Base-by-base conservation (phyloP, 2,797 vertebrate species). In the Percopsis omiscomaycus region DNA sequence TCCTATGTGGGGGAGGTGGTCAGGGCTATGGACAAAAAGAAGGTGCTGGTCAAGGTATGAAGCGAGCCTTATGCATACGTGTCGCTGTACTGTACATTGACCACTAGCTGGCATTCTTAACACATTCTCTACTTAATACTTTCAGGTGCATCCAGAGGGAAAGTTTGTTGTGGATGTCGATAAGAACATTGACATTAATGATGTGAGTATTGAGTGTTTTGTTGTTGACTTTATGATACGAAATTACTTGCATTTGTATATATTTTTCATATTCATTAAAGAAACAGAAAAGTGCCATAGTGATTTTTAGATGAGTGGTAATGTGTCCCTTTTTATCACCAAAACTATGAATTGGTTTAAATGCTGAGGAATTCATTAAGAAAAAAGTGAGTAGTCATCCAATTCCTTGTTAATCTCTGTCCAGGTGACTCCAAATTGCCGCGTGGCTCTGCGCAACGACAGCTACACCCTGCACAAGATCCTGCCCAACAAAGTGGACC, bases 401-500 rank as follows among this genome's bases (percentile, higher is more conserved):
- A 14, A 28, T 28, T 54, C 27, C 27, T 15, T 67, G 10, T 70
- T 3, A 2, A 27, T 60, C 44, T 14, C 53, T 2, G 14, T 29
- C 15, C 72, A 99, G 98, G 98, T 99, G 77, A 99, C 98, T 37
- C 95, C 98, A 0, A 99, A 99, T 60, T 99, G 98, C 72, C 95
- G 97, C 0, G 98, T 99, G 68, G 98, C 98, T 14, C 89, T 99
- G 58, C 93, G 97, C 48, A 99, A 99, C 0, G 98, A 98, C 88
- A 99, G 98, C 86, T 99, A 99, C 89, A 99, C 98, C 0, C 92
- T 99, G 49, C 98, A 99, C 90, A 99, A 99, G 92, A 99, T 99
- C 87, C 87, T 99, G 32, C 98, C 97, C 71, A 99, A 99, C 88
- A 99, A 99, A 79, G 98, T 99, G 78, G 98, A 99, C 68, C 98